A percentile compares a stretch with the other conserved stretches of the same genome.
phyloP scores from a whole-genome alignment of 2,888 invertebrate species.

The Meganola albula region DNA sequence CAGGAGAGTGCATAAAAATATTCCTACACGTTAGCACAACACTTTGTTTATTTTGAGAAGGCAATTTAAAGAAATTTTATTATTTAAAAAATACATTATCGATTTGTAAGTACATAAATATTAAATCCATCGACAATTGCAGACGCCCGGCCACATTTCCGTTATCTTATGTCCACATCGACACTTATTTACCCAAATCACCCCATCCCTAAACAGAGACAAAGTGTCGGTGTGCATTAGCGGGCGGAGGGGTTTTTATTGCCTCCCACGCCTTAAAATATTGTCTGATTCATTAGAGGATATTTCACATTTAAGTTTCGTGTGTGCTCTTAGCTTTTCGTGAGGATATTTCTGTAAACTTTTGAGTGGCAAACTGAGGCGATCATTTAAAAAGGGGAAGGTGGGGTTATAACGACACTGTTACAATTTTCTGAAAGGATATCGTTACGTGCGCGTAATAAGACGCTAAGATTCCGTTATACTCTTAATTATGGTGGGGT shows the following conservation, averaged over 20 bases:
- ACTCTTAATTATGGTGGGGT: slow-evolving; percentile 70
- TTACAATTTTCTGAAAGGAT: slow-evolving; percentile 77
- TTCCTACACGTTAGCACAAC: too few relatives aligned
- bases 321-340: slow-evolving; percentile 59
- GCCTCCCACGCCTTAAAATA: slow-evolving; percentile 75
- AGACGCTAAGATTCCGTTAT: slow-evolving; percentile 78
- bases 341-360: slow-evolving; percentile 52
- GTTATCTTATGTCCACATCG: slow-evolving; percentile 60
- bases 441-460: slow-evolving; percentile 75
- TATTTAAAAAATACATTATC: too few relatives aligned
- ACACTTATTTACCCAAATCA: slow-evolving; percentile 65
- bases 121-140: too few relatives aligned
- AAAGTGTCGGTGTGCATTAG: slow-evolving; percentile 73
- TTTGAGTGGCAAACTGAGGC: slow-evolving; percentile 54
- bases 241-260: slow-evolving; percentile 68
- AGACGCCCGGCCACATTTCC: too few relatives aligned
- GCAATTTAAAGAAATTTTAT: too few relatives aligned
- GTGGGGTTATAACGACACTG: slow-evolving; percentile 56
- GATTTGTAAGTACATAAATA: too few relatives aligned
- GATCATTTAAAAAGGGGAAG: slow-evolving; percentile 55
- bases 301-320: slow-evolving; percentile 76
- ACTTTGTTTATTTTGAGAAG: slow-evolving; percentile 1
- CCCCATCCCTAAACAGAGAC: slow-evolving; percentile 66
- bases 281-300: slow-evolving; percentile 78
- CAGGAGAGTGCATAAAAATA: too few relatives aligned